A percentile compares a stretch with the other conserved stretches of the same genome.
These are phyloP conservation scores for Chiridota heheva DNA, from an alignment of 35 echinoderm and acorn worm species.

Conservation along the genomic window DNA sequence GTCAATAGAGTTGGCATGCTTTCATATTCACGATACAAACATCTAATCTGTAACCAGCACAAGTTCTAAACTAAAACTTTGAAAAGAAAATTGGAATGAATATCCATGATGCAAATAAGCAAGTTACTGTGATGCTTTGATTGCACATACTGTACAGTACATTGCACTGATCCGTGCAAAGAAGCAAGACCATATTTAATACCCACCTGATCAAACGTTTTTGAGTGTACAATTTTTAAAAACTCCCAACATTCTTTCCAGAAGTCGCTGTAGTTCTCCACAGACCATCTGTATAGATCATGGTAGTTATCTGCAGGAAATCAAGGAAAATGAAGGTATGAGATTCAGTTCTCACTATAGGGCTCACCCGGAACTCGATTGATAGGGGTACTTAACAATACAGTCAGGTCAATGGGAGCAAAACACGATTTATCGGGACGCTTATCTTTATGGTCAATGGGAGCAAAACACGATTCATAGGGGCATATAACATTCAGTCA, in stretches of 20 bases:
- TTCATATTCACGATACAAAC: not conserved
- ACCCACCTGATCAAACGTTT: constrained; percentile 76
- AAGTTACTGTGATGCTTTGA: not conserved
- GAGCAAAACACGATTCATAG: too few species aligned
- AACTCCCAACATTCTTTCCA: constrained; percentile 95
- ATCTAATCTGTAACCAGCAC: not conserved
- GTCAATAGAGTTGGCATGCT: not conserved
- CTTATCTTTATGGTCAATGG: too few species aligned
- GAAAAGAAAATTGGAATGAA: not conserved
- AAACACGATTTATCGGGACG: too few species aligned
- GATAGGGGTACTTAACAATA: too few species aligned
- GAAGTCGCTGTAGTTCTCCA: constrained; percentile 80
- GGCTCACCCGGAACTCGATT: too few species aligned
- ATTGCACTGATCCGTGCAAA: not conserved
- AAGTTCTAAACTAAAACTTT: not conserved
- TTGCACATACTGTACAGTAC: not conserved
- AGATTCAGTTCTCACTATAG: too few species aligned
- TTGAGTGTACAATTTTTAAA: constrained; percentile 77
- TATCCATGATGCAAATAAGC: not conserved
- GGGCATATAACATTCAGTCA: too few species aligned
- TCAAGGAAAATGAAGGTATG: too few species aligned
- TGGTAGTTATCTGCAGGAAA: constrained; percentile 69
- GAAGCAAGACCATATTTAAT: not conserved
- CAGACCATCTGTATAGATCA: constrained; percentile 89
- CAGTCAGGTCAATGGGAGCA: too few species aligned